Conservation (phyloP, 1,140 invertebrate species). For the Eumeta japonica region DNA sequence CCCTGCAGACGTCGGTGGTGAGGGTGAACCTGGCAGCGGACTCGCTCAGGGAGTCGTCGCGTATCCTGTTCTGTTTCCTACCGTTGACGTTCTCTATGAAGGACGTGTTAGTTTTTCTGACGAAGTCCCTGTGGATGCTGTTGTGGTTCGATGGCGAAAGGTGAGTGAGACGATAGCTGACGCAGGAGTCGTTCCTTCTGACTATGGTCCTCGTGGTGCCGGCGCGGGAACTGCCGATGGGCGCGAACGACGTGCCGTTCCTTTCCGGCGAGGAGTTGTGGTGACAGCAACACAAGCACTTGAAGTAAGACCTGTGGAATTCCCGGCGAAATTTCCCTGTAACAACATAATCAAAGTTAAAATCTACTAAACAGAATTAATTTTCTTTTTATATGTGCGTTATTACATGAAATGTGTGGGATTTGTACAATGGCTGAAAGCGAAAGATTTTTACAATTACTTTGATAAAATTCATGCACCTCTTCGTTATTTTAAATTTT, state of each 20-base stretch:
- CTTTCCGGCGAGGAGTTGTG: conserved; percentile 23
- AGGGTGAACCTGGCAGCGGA: conserved; percentile 43
- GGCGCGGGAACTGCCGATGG: conserved; percentile 35
- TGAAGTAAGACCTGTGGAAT: conserved; percentile 55
- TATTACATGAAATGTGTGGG: neutral
- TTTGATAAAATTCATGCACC: neutral
- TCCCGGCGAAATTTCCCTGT: conserved; percentile 55
- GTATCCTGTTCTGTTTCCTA: conserved; percentile 29
- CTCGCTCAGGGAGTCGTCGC: conserved; percentile 49
- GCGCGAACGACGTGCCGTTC: conserved; percentile 42
- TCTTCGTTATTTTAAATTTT: neutral
- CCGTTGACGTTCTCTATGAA: conserved; percentile 52
- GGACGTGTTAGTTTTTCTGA: conserved; percentile 40
- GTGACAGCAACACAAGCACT: conserved; percentile 49
- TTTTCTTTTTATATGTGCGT: conserved; percentile 1
- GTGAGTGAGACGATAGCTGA: conserved; percentile 46
- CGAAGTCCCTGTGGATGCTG: conserved; percentile 35
- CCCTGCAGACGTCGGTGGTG: conserved; percentile 38
- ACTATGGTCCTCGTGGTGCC: conserved; percentile 39
- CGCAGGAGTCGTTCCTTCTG: conserved; percentile 45
- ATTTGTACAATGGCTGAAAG: neutral
- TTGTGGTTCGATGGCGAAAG: conserved; percentile 50
- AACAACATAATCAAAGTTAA: no score
- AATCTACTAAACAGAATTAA: neutral
- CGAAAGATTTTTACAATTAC: neutral